Conservation (phyloP, 1,140 invertebrate genomes). For the Drosophila ficusphila region DNA sequence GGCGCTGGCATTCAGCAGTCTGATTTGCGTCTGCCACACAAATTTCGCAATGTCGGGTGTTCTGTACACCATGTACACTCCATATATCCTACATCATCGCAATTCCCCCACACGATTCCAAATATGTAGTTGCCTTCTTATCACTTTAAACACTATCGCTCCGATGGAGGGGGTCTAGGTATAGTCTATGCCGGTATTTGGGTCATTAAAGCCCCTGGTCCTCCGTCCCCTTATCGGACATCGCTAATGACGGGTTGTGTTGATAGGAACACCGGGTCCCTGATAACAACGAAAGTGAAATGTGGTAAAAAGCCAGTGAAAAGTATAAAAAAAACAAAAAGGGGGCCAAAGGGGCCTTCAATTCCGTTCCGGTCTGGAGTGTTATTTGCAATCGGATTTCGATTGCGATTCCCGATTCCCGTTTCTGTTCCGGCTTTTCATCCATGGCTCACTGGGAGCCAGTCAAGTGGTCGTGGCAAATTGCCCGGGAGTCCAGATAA, state of each 20-base stretch:
- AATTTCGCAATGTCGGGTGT: slow-evolving; percentile 1
- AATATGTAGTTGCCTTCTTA: background rate
- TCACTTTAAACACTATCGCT: background rate
- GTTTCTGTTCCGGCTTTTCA: slow-evolving; percentile 6
- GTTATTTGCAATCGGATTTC: background rate
- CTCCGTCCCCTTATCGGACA: slow-evolving; percentile 28
- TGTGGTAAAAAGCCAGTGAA: slow-evolving; percentile 7
- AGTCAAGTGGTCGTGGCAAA: slow-evolving; percentile 6
- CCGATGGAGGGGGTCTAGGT: background rate
- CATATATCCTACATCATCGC: background rate
- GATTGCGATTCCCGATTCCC: background rate
- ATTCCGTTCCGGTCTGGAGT: background rate
- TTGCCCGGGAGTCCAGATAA: slow-evolving; percentile 21
- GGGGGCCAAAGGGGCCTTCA: background rate
- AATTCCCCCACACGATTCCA: background rate
- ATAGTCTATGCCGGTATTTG: slow-evolving; percentile 21
- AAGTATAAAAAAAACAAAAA: too few relatives aligned
- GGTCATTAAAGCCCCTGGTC: slow-evolving; percentile 36
- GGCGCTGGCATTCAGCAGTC: slow-evolving; percentile 4
- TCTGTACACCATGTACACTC: background rate
- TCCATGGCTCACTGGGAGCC: slow-evolving; percentile 8
- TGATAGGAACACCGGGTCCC: slow-evolving; percentile 32
- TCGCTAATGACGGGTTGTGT: slow-evolving; percentile 8
- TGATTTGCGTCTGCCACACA: slow-evolving; percentile 31
- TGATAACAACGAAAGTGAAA: slow-evolving; percentile 51